phyloP scores from a whole-genome alignment of 1,140 invertebrate genomes.

The Psilanteris sp. region DNA sequence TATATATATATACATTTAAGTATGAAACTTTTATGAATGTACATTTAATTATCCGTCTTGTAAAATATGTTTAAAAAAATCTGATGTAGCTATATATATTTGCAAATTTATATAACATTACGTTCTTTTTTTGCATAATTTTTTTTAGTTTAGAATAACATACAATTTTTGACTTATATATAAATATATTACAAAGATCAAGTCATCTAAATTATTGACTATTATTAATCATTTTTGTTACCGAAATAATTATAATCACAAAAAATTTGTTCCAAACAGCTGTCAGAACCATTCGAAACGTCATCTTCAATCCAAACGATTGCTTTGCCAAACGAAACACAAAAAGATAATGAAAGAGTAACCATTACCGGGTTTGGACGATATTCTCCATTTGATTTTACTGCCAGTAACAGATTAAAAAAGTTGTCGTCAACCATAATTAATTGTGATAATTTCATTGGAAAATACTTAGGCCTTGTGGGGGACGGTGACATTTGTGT shows the following conservation, averaged over 20 bases:
- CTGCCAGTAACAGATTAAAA: constrained; percentile 2
- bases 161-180: too few relatives aligned
- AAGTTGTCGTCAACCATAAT: constrained; percentile 1
- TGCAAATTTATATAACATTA: too few relatives aligned
- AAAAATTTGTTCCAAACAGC: not conserved
- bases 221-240: too few relatives aligned
- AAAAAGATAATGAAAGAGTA: not conserved
- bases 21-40: too few relatives aligned
- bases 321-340: constrained; percentile 4
- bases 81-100: too few relatives aligned
- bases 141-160: too few relatives aligned
- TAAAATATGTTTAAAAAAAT: too few relatives aligned
- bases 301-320: constrained; percentile 8
- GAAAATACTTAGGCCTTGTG: constrained; percentile 4
- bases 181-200: too few relatives aligned
- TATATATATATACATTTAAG: too few relatives aligned
- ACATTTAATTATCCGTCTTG: too few relatives aligned
- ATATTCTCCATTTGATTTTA: not conserved
- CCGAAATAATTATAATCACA: not conserved
- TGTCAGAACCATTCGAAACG: constrained; percentile 7
- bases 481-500: constrained; percentile 26
- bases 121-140: too few relatives aligned
- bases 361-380: constrained; percentile 17
- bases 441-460: constrained; percentile 3
- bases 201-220: too few relatives aligned